Conservation (phyloP, 2,888 invertebrate species). For the Brachycybe producta region DNA sequence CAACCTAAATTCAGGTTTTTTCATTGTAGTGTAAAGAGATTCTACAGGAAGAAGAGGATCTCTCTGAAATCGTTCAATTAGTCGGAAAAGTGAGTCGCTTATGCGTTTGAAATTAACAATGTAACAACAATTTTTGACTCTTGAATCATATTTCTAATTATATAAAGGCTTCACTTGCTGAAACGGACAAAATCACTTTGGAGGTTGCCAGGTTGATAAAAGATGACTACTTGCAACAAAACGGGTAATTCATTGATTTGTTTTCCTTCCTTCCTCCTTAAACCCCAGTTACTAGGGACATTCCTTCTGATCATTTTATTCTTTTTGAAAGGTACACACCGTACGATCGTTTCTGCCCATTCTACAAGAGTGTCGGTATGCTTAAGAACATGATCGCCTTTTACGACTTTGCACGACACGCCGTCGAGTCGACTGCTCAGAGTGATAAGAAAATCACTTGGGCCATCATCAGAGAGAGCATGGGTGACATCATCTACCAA, state of each 20-base stretch:
- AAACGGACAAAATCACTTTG: constrained; percentile 97
- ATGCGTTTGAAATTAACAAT: background rate
- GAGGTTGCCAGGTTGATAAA: constrained; percentile 97
- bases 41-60: constrained; percentile 95
- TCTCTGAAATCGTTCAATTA: constrained; percentile 98
- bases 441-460: constrained; percentile 98
- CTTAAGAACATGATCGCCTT: constrained; percentile 93
- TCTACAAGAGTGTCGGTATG: constrained; percentile 99
- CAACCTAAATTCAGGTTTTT: too few species aligned
- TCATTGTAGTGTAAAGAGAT: constrained; percentile 58
- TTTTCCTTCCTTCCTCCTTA: too few species aligned
- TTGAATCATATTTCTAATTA: constrained; percentile 11
- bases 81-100: constrained; percentile 67
- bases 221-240: constrained; percentile 99
- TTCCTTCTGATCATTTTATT: background rate
- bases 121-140: background rate
- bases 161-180: constrained; percentile 72
- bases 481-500: constrained; percentile 92
- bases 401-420: constrained; percentile 95
- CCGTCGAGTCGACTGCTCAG: constrained; percentile 95
- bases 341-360: constrained; percentile 96
- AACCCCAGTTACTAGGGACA: too few species aligned
- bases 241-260: too few species aligned
- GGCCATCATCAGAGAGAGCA: constrained; percentile 91
- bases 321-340: constrained; percentile 53